Base-by-base conservation (phyloP, 2,797 vertebrate genomes). In the Sebastolobus alascanus region DNA sequence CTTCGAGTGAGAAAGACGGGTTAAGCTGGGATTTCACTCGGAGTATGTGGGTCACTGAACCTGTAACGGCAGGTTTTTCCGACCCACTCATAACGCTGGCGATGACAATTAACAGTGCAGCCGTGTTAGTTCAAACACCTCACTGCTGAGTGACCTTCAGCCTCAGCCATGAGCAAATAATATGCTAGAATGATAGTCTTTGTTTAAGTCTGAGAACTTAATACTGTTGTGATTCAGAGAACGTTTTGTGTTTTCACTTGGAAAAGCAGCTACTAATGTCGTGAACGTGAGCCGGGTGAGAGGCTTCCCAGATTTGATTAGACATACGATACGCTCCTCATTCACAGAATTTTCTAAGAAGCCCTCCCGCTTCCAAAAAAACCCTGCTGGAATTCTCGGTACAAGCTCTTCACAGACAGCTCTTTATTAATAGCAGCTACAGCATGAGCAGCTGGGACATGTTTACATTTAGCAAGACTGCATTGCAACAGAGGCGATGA, bases 11-110 rank as follows among this genome's bases (percentile, higher is more conserved):
- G 50, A 37, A 65, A 77, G 74, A 59, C 20, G 1, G 77, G 83
- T 82, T 92, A 90, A 93, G 80, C 86, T 70, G 68, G 84, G 85
- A 84, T 91, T 85, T 88, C 73, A 56, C 46, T 35, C 33, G 8
- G 60, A 73, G 63, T 12, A 87, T 79, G 77, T 83, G 79, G 86
- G 82, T 86, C 84, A 89, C 61, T 68, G 61, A 85, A 89, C 80
- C 85, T 78, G 79, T 79, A 84, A 65, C 46, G 46, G 37, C 5
- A 52, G 20, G 43, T 87, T 86, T 84, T 66, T 65, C 59, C 52
- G 43, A 71, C 13, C 13, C 13, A n/a, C 63, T 73, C 66, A 50
- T 25, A 20, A 81, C 0, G 54, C 31, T n/a, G 71, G 6, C 4
- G 65, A 71, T 71, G 71, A 80, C 75, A 63, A 22, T 69, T 68